Evolutionary conservation across 2,113 vertebrate genomes (phyloP).

Genomic region (Cyphomyrus discorhynchus): DNA sequence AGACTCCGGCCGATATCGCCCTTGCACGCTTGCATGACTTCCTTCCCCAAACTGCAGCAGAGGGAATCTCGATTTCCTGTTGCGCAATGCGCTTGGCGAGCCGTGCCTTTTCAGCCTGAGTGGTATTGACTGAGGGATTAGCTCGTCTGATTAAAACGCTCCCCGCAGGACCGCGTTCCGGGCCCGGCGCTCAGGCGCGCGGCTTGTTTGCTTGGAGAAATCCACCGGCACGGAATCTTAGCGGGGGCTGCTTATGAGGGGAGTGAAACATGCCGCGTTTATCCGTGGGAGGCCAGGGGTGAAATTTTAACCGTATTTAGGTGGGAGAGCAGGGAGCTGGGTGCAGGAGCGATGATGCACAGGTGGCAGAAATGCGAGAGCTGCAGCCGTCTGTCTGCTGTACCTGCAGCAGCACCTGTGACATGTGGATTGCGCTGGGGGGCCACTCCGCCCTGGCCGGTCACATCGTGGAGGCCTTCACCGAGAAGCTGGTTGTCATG

Average conservation of each 20-base stretch:
- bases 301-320: not conserved
- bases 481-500: constrained; percentile 71
- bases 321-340: not conserved
- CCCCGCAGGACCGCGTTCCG: not conserved
- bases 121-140: not conserved
- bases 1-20: not conserved
- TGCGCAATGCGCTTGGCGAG: not conserved
- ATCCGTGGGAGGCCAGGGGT: not conserved
- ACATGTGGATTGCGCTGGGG: constrained; percentile 81
- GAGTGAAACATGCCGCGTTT: not conserved
- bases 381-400: not conserved
- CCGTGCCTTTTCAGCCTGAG: not conserved
- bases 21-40: not conserved
- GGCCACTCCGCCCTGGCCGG: constrained; percentile 64
- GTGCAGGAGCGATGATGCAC: not conserved
- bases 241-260: not conserved
- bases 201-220: not conserved
- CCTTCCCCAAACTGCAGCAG: not conserved
- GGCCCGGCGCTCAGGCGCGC: not conserved
- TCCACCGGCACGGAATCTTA: not conserved
- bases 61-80: not conserved
- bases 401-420: constrained; percentile 63
- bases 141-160: not conserved
- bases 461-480: constrained; percentile 73
- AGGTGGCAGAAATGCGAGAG: not conserved